phyloP scores from a whole-genome alignment of 2,888 invertebrate species.

The Cinara cedri region DNA sequence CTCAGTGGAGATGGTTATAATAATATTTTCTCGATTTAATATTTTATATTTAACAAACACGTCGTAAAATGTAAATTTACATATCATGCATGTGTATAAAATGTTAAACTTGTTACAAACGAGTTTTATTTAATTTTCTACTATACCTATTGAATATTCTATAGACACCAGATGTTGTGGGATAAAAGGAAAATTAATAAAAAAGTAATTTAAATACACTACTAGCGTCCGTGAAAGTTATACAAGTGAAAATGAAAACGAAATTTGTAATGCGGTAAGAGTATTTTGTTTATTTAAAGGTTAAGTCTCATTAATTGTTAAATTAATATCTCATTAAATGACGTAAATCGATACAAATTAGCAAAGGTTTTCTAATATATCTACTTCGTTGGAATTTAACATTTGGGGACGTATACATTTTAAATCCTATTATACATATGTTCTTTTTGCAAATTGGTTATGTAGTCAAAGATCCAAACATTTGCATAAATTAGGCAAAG shows the following conservation, averaged over 20 bases:
- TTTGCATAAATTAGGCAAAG: too few relatives aligned
- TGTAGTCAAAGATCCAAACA: too few relatives aligned
- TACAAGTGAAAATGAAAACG: background rate
- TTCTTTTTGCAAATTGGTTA: too few relatives aligned
- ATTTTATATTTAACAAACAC: background rate
- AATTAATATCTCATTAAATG: too few relatives aligned
- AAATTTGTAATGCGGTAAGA: background rate
- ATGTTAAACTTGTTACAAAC: conserved; percentile 19
- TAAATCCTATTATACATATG: too few relatives aligned
- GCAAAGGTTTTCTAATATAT: too few relatives aligned
- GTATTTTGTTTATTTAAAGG: background rate
- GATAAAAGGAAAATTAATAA: background rate
- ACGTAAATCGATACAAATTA: too few relatives aligned
- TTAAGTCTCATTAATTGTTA: too few relatives aligned
- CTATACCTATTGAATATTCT: background rate
- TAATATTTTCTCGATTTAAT: background rate
- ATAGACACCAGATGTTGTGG: background rate
- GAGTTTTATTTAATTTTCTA: background rate
- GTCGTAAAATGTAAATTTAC: background rate
- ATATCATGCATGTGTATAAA: background rate
- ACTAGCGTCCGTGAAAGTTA: background rate
- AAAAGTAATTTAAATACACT: background rate
- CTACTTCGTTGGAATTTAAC: too few relatives aligned
- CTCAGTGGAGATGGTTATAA: background rate
- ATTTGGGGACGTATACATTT: too few relatives aligned